Base-by-base conservation (phyloP, 35 echinoderm and acorn worm genomes). In the Lytechinus pictus region DNA sequence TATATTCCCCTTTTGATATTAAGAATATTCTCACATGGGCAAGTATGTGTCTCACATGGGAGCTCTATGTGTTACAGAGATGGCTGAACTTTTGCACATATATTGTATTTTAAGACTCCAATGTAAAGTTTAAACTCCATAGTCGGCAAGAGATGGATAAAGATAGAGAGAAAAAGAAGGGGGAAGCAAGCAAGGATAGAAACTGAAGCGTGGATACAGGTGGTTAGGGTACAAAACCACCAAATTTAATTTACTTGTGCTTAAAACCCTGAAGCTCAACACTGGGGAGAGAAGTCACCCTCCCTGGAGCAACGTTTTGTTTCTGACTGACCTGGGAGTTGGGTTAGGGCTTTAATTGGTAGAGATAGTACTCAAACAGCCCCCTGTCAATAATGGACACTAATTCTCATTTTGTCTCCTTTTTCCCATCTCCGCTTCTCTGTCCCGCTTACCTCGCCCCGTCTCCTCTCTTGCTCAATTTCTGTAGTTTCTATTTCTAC, bases 341-440 rank as follows among this genome's bases (percentile, higher is more conserved):
- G 27, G 87, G 52, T 24, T 33, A 89, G 87, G 87, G 87, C 87
- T 89, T 27, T 89, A 89, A 89, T 89, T 89, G 87, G 87, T 33
- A 89, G 87, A 89, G 87, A 89, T 89, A 89, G 87, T 89, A 89
- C 14, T 10, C 52, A 53, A 27, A 29, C 87, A 33, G 87, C 87
- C 13, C 27, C 61, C 87, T 89, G 87, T 89, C 87, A 89, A 89
- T 89, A 89, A 89, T 89, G 28, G 87, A 24, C 10, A 33, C 27
- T 16, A 89, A 12, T 52, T 28, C 33, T 44, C 33, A 44, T 44
- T 44, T 44, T 44, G n/a, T 44, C 33, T 44, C 33, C 33, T 2
- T 44, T 2, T 44, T 44, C 33, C 33, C 0, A 44, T 44, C 33
- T 44, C 33, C 55, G 8, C 11, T 57, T 57, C 55, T 57, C 55